These are phyloP conservation scores for Australoheros facetus DNA, from an alignment of 2,797 vertebrate species.

Conservation along the genomic window DNA sequence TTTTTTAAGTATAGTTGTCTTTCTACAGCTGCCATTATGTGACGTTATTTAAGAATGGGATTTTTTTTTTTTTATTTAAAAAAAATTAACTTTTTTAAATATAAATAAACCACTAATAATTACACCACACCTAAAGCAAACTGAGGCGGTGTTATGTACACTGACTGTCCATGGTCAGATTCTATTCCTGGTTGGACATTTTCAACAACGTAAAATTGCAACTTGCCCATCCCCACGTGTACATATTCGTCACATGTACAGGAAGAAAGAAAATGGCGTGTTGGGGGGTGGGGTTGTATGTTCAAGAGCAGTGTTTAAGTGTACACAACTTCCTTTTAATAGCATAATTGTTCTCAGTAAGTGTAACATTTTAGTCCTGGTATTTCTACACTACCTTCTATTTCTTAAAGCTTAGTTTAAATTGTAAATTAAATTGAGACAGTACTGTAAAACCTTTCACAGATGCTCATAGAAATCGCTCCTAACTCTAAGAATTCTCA, in stretches of 20 bases:
- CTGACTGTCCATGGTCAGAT: neutral
- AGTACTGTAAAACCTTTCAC: neutral
- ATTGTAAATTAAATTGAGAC: constrained; percentile 3
- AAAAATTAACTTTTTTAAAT: no score
- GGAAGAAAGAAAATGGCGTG: constrained; percentile 21
- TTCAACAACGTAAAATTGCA: neutral
- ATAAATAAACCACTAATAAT: neutral
- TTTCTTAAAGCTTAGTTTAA: neutral
- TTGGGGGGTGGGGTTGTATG: constrained; percentile 9
- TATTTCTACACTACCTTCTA: neutral
- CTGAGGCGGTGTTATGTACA: neutral
- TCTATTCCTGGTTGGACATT: neutral
- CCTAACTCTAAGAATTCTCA: constrained; percentile 44
- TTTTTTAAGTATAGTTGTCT: neutral
- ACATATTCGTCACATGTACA: constrained; percentile 19
- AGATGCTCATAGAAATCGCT: constrained; percentile 19
- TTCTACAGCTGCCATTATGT: no score
- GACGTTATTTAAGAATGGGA: no score
- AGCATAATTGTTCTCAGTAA: neutral
- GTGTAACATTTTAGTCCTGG: neutral
- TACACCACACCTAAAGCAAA: neutral
- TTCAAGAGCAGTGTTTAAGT: constrained; percentile 3
- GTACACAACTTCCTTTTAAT: neutral
- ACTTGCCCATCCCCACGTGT: neutral
- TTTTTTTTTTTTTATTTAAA: no score